Conservation (phyloP, 1,140 invertebrate genomes). For the Halictus rubicundus region DNA sequence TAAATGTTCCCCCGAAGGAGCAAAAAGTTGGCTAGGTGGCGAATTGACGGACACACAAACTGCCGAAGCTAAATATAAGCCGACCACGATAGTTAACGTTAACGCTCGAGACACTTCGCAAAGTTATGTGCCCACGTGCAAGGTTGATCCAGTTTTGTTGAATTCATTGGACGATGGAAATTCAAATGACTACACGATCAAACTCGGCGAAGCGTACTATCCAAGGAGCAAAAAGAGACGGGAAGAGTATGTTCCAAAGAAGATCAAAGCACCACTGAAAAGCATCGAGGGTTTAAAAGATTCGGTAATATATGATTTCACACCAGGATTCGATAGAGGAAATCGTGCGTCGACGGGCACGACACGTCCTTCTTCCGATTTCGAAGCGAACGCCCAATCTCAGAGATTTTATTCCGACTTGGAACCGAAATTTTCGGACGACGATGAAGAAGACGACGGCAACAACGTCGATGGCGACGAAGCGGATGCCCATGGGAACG, state of each 20-base stretch:
- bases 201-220: conserved; percentile 72
- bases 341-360: conserved; percentile 68
- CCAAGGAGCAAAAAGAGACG: conserved; percentile 74
- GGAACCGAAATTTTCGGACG: conserved; percentile 74
- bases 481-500: background rate
- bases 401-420: conserved; percentile 64
- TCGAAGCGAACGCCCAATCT: conserved; percentile 54
- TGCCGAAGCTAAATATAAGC: conserved; percentile 72
- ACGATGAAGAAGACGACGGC: conserved; percentile 52
- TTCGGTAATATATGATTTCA: conserved; percentile 73
- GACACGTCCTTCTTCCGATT: conserved; percentile 25
- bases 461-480: conserved; percentile 59
- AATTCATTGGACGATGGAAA: conserved; percentile 70
- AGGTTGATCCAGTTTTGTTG: conserved; percentile 62
- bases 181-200: conserved; percentile 70
- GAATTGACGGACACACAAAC: conserved; percentile 62
- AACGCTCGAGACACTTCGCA: conserved; percentile 52
- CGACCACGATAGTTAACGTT: conserved; percentile 69
- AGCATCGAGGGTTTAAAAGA: conserved; percentile 64
- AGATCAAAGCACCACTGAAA: conserved; percentile 73
- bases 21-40: conserved; percentile 70
- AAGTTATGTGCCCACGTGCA: conserved; percentile 73
- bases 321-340: conserved; percentile 76
- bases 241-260: conserved; percentile 78
- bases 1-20: conserved; percentile 69